These are phyloP conservation scores for Murina feae DNA, from an alignment of 2,113 vertebrate species.

Conservation along the genomic window DNA sequence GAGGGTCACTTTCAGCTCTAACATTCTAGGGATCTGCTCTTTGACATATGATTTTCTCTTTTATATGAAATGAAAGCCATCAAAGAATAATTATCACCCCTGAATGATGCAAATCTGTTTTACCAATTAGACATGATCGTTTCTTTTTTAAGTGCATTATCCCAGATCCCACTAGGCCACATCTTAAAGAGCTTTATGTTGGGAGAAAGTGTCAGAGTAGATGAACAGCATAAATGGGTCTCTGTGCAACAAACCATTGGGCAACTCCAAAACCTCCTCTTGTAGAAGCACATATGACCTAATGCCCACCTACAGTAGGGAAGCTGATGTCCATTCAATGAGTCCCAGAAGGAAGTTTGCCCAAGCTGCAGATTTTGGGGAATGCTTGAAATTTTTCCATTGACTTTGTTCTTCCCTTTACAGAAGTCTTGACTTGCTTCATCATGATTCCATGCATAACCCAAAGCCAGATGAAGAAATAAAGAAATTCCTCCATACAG, in stretches of 20 bases:
- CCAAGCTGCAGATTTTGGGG: neutral
- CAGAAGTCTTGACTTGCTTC: conserved; percentile 39
- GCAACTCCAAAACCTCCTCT: neutral
- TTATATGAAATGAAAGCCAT: conserved; percentile 22
- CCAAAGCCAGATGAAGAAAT: neutral
- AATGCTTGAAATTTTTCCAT: conserved; percentile 36
- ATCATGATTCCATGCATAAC: neutral
- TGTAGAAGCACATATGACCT: neutral
- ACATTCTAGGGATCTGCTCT: neutral
- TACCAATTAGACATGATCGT: neutral
- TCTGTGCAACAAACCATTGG: neutral
- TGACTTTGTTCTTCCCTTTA: neutral
- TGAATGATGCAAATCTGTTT: neutral
- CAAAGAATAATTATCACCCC: conserved; percentile 34
- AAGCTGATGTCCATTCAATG: neutral
- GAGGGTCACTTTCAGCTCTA: conserved; percentile 12
- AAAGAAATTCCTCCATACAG: neutral
- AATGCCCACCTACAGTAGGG: neutral
- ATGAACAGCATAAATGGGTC: neutral
- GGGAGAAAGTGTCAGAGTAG: neutral
- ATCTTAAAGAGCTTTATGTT: neutral
- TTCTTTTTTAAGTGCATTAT: conserved; percentile 26
- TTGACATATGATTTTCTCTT: conserved; percentile 19
- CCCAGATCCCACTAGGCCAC: neutral
- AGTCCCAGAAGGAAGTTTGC: neutral